Base-by-base conservation (phyloP, 2,888 invertebrate species). In the Balanococcus diminutus region DNA sequence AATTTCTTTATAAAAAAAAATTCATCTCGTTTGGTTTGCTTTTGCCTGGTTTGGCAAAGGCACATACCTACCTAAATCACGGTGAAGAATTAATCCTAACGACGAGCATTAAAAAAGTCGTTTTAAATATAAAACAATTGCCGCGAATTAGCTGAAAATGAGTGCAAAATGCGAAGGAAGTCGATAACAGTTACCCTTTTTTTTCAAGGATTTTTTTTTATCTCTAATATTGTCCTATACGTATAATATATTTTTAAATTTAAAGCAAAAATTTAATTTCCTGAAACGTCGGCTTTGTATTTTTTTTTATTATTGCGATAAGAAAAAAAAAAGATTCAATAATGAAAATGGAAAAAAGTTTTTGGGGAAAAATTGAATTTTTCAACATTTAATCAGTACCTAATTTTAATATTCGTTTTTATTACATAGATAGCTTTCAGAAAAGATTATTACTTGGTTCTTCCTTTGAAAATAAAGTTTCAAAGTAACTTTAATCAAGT, bases 371-470 rank as follows among this genome's bases (percentile, higher is more conserved):
- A 75, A 75, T 75, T 75, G 75, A 82, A 82, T 46, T 46, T 51
- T 82, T 82, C 51, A 82, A 51, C 82, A 82, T 82, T 82, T 82
- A 82, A 82, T 82, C 82, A 82, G 51, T 51, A 82, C 82, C 51
- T 82, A 82, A 82, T 82, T 46, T 82, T 82, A 82, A 82, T 82
- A 82, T 82, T 82, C 82, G 82, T 82, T 82, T 75, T 82, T 51
- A 82, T 82, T 82, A 82, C 56, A 82, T 56, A 51, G 82, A 82
- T 82, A 82, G 82, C 82, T 82, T 82, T 82, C 51, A 51, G 42
- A 51, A 82, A 82, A 82, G 82, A 82, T 82, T 82, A 82, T 82
- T 82, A 51, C 51, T 82, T 56, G 82, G 51, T 82, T 82, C 31
- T 82, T 82, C 51, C 51, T 82, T 82, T 82, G 42, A 51, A 51